Evolutionary conservation across 2,888 invertebrate species (phyloP), one percentile per base, ranked within the genome.

Genomic region (Hyalella azteca): DNA sequence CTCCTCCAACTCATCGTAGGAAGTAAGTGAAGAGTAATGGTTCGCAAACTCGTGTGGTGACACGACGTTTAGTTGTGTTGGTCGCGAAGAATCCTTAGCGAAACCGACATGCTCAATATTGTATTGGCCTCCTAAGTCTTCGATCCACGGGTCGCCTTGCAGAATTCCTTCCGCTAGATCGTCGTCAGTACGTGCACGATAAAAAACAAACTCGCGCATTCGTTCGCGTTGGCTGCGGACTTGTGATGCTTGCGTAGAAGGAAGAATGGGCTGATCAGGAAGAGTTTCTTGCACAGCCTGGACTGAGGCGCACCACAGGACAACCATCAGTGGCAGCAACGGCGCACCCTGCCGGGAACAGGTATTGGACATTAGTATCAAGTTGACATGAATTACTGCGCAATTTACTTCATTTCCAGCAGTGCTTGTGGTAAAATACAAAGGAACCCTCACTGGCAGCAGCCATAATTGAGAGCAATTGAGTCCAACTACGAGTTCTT

Each of bases 131-230:
- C 29, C 13, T 13, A 29, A 59, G 59, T 59, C 22, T 11, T 59
- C 4, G 5, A 32, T 32, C 66, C 66, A 66, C 3, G 32, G 13
- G 26, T 66, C 32, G 11, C 32, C 36, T 32, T 13, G 36, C n/a
- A 36, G 66, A 5, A 66, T 66, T 13, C 66, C 66, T 15, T 66
- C 7, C n/a, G 66, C 66, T 11, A 66, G 66, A 22, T 66, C 66
- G 19, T 66, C 66, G 66, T 66, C 66, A 66, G 36, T 32, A 66
- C 66, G 32, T 32, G 36, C 29, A n/a, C 2, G 29, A n/a, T 66
- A 66, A 54, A 54, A 54, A 9, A 29, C 54, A 54, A 54, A 54
- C 54, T 54, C 26, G 54, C 54, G 54, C 54, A 54, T 54, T 54
- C 26, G 54, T n/a, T 26, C 54, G 54, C 7, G 26, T 29, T 54